phyloP scores from a whole-genome alignment of 2,888 invertebrate genomes.

The Drosophila nr. perissopoda region DNA sequence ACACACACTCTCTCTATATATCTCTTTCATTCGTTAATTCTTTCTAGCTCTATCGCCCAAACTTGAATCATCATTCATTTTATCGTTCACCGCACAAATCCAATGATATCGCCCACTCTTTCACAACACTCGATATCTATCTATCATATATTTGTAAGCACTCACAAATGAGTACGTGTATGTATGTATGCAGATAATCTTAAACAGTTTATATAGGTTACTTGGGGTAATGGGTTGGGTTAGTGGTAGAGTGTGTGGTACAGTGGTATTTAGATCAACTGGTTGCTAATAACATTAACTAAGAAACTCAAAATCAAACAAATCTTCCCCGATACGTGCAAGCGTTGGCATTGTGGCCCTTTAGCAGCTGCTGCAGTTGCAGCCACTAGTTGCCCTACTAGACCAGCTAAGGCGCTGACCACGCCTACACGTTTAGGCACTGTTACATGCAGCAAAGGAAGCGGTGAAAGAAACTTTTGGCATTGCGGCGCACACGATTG shows the following conservation, averaged over 20 bases:
- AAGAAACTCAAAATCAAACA: slow-evolving; percentile 54
- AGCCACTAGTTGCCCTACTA: slow-evolving; percentile 15
- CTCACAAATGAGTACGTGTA: slow-evolving; percentile 1
- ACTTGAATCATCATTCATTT: slow-evolving; percentile 12
- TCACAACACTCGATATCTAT: slow-evolving; percentile 12
- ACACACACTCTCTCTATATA: background rate
- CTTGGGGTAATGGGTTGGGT: slow-evolving; percentile 21
- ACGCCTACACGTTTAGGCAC: slow-evolving; percentile 62
- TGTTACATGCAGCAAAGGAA: slow-evolving; percentile 84
- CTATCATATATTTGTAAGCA: slow-evolving; percentile 15
- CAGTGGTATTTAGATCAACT: slow-evolving; percentile 35
- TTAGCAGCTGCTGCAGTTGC: slow-evolving; percentile 1
- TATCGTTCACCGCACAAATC: slow-evolving; percentile 1
- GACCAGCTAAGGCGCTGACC: slow-evolving; percentile 50
- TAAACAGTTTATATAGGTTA: slow-evolving; percentile 15
- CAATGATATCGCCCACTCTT: slow-evolving; percentile 3
- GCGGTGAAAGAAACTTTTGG: slow-evolving; percentile 85
- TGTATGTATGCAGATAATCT: slow-evolving; percentile 28
- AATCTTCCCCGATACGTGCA: slow-evolving; percentile 44
- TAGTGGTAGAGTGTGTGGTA: slow-evolving; percentile 8
- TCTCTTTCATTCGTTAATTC: slow-evolving; percentile 1
- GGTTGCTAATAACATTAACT: slow-evolving; percentile 59
- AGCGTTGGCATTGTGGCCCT: slow-evolving; percentile 14
- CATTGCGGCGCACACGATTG: slow-evolving; percentile 84
- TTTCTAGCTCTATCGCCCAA: background rate